Base-by-base conservation (phyloP, 2,888 invertebrate genomes). In the Lasioglossum villosulum region DNA sequence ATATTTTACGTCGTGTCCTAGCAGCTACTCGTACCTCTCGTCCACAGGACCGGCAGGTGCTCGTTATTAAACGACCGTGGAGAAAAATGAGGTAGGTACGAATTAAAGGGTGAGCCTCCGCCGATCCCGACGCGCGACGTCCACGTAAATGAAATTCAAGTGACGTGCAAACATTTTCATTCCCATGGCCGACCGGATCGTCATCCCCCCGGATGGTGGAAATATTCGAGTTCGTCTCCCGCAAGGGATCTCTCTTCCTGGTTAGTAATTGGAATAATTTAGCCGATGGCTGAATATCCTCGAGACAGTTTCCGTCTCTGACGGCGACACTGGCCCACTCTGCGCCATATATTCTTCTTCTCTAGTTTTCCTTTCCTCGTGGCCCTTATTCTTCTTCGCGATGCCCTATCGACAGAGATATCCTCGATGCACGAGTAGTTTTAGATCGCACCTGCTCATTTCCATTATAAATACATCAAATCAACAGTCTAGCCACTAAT, bases 81-180 rank as follows among this genome's bases (percentile, higher is more conserved):
- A 14, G 66, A 70, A 59, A 75, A 79, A 79, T 48, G 78, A 34
- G 19, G 56, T 16, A 34, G 48, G 39, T 66, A 37, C 37, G 63
- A 80, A 77, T 83, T 80, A 78, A 77, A 70, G 56, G 42, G 45
- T 30, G 70, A 14, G 30, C 30, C 30, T 27, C 14, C 63, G 19
- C 10, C 52, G 77, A 78, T 75, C 77, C 71, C 81, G 48, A 84
- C 63, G 63, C 63, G 63, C 63, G 63, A 63, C 52, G 71, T 81
- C 77, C 52, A 34, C 59, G 76, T n/a, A 74, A 85, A 84, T 83
- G 85, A 80, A 76, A 80, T 83, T 83, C 80, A 14, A 80, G 76
- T 39, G 80, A 76, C 80, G 73, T 56, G 68, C 83, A 83, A 85
- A 83, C 68, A 80, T 73, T 84, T 85, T 75, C 56, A 45, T 75